Evolutionary conservation across 1,140 invertebrate species (phyloP).

Genomic region (Aphis craccivora): DNA sequence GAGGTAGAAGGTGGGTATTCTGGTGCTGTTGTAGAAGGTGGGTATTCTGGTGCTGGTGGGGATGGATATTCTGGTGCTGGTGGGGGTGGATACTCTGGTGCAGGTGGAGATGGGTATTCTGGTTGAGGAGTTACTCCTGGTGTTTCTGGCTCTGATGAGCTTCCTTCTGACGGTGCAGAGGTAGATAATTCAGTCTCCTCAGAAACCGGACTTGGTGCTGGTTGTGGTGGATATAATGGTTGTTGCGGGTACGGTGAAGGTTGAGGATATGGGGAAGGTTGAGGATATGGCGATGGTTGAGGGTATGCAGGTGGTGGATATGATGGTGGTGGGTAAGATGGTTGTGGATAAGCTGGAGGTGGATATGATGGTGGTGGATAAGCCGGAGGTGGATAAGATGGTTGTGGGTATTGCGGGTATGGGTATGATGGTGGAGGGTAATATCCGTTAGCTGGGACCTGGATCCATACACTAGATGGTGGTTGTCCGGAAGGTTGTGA

Average conservation of each 20-base stretch:
- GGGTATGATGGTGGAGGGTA: conserved; percentile 54
- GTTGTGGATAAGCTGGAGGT: conserved; percentile 59
- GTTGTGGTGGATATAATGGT: conserved; percentile 63
- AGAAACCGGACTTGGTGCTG: conserved; percentile 62
- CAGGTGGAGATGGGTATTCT: conserved; percentile 56
- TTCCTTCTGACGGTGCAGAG: conserved; percentile 61
- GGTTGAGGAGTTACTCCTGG: conserved; percentile 59
- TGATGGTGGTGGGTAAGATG: conserved; percentile 58
- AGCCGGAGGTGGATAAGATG: conserved; percentile 37
- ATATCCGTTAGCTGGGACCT: conserved; percentile 61
- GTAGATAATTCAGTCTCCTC: conserved; percentile 60
- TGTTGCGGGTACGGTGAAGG: conserved; percentile 59
- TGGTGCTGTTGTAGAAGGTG: conserved; percentile 50
- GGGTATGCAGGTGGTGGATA: conserved; percentile 55
- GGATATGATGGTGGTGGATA: conserved; percentile 17
- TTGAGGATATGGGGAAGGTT: conserved; percentile 9
- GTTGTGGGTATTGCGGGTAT: conserved; percentile 59
- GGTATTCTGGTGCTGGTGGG: conserved; percentile 52
- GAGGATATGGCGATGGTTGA: conserved; percentile 53
- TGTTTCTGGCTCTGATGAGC: conserved; percentile 61
- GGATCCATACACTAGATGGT: conserved; percentile 62
- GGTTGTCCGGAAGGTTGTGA: conserved; percentile 62
- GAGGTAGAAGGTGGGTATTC: neutral
- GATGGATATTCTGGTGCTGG: neutral
- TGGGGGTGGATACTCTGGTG: neutral